Conservation (phyloP, 1,140 invertebrate genomes). For the Pogonomyrmex californicus region DNA sequence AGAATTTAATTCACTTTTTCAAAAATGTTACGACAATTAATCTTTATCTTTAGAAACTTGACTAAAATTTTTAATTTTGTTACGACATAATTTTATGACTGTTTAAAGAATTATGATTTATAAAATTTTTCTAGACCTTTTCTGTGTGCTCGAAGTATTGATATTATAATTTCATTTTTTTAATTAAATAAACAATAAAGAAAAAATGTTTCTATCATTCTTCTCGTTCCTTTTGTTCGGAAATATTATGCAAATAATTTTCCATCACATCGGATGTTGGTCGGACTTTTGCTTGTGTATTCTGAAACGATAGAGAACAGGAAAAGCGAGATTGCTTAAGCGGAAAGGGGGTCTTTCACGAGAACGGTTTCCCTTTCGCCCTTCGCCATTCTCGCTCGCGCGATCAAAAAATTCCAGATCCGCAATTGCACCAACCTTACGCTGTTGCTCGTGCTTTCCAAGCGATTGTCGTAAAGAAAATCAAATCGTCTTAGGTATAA, state of each 20-base stretch:
- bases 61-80: neutral
- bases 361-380: slow-evolving; percentile 74
- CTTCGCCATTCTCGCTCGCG: slow-evolving; percentile 61
- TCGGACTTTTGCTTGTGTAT: neutral
- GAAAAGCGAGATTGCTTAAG: slow-evolving; percentile 67
- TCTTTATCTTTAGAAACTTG: neutral
- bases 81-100: neutral
- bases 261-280: slow-evolving; percentile 22
- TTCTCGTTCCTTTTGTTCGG: neutral
- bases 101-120: neutral
- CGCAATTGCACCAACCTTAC: slow-evolving; percentile 78
- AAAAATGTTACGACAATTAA: neutral
- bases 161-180: neutral
- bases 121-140: neutral
- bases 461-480: slow-evolving; percentile 36
- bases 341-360: slow-evolving; percentile 71
- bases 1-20: neutral
- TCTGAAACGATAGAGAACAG: slow-evolving; percentile 24
- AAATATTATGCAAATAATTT: slow-evolving; percentile 46
- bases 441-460: slow-evolving; percentile 30
- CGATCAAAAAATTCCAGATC: slow-evolving; percentile 66
- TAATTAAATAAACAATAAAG: neutral
- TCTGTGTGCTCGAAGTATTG: neutral
- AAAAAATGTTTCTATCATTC: neutral
- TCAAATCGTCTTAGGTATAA: neutral